These are phyloP conservation scores for Syngnathus rostellatus DNA, from an alignment of 2,797 vertebrate genomes.

Conservation along the genomic window DNA sequence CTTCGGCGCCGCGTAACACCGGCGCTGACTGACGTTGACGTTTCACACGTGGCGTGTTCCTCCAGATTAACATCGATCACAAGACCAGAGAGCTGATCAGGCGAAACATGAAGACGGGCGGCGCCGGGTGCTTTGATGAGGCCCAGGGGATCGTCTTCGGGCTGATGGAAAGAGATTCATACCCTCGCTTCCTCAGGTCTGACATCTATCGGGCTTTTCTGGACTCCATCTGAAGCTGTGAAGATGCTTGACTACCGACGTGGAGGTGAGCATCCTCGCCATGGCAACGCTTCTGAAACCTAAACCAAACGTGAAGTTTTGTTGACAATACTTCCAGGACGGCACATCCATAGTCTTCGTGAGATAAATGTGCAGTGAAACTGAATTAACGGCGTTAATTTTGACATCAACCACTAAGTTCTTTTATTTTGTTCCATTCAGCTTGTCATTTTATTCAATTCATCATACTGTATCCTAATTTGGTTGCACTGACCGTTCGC, in stretches of 20 bases:
- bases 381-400: no score
- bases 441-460: no score
- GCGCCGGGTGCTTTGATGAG: conserved; percentile 71
- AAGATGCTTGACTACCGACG: conserved; percentile 14
- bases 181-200: conserved; percentile 76
- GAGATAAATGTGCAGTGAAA: no score
- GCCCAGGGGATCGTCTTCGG: conserved; percentile 77
- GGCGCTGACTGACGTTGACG: no score
- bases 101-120: conserved; percentile 67
- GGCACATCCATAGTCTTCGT: no score
- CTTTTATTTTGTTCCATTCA: no score
- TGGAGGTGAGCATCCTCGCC: not conserved
- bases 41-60: not conserved
- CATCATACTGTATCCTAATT: no score
- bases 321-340: no score
- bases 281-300: not conserved
- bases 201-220: conserved; percentile 72
- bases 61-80: conserved; percentile 86
- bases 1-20: not conserved
- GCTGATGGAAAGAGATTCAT: conserved; percentile 84
- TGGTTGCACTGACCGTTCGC: no score
- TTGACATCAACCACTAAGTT: no score
- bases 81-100: conserved; percentile 70
- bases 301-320: not conserved
- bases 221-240: conserved; percentile 44